These are phyloP conservation scores for Ypsolopha scabrella DNA, from an alignment of 2,888 invertebrate genomes.

Conservation along the genomic window DNA sequence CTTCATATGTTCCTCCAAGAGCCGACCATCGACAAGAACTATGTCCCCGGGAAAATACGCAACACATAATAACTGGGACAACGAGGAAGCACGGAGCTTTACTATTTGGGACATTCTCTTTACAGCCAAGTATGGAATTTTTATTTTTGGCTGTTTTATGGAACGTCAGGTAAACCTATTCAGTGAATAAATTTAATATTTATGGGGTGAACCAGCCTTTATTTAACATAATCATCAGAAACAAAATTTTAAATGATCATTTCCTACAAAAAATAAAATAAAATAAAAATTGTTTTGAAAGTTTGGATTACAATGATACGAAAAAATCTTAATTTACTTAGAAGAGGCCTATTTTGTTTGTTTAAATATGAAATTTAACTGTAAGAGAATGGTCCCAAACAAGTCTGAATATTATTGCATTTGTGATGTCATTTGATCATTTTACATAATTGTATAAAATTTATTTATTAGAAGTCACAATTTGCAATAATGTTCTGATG, in stretches of 20 bases:
- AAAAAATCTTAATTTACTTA: too few relatives aligned
- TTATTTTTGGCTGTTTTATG: too few relatives aligned
- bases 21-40: conserved; percentile 97
- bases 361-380: not conserved
- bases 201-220: too few relatives aligned
- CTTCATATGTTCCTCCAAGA: conserved; percentile 99
- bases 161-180: too few relatives aligned
- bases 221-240: too few relatives aligned
- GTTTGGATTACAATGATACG: too few relatives aligned
- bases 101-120: conserved; percentile 32
- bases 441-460: conserved; percentile 7
- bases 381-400: not conserved
- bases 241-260: too few relatives aligned
- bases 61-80: conserved; percentile 79
- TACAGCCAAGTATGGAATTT: not conserved
- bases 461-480: conserved; percentile 19
- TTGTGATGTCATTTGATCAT: conserved; percentile 13
- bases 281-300: too few relatives aligned
- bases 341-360: not conserved
- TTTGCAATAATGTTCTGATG: conserved; percentile 29
- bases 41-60: conserved; percentile 99
- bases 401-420: conserved; percentile 27
- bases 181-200: too few relatives aligned
- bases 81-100: conserved; percentile 17
- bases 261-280: too few relatives aligned